phyloP scores from a whole-genome alignment of 2,113 vertebrate species.

The Trachemys scripta region DNA sequence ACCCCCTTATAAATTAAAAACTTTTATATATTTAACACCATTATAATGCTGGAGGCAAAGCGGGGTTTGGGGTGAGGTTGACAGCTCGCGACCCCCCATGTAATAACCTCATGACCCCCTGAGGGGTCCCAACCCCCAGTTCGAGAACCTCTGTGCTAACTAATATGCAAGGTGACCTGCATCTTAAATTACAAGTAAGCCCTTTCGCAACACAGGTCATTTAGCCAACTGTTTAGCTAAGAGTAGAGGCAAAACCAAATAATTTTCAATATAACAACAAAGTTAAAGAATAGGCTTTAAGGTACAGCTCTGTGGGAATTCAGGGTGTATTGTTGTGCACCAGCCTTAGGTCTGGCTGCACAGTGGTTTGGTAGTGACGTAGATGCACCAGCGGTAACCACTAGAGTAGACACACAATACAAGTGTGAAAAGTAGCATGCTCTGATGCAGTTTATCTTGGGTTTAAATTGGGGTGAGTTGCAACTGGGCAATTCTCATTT shows the following conservation, averaged over 20 bases:
- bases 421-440: neutral
- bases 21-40: too few relatives aligned
- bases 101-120: too few relatives aligned
- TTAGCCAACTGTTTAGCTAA: neutral
- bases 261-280: neutral
- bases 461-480: constrained; percentile 63
- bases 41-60: too few relatives aligned
- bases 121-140: too few relatives aligned
- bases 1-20: too few relatives aligned
- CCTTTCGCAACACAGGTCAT: neutral
- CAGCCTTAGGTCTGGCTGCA: rapidly evolving
- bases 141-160: neutral
- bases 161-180: neutral
- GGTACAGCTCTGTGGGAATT: constrained; percentile 31
- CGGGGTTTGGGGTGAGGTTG: too few relatives aligned
- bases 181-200: neutral
- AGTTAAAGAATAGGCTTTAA: constrained; percentile 42
- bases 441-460: neutral
- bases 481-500: constrained; percentile 28
- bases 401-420: constrained; percentile 28
- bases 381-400: constrained; percentile 25
- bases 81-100: too few relatives aligned
- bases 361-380: neutral
- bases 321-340: neutral
- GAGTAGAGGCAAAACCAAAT: neutral